Evolutionary conservation across 2,797 vertebrate species (phyloP), one percentile per base, ranked within the genome.

Genomic region (Tamandua tetradactyla): DNA sequence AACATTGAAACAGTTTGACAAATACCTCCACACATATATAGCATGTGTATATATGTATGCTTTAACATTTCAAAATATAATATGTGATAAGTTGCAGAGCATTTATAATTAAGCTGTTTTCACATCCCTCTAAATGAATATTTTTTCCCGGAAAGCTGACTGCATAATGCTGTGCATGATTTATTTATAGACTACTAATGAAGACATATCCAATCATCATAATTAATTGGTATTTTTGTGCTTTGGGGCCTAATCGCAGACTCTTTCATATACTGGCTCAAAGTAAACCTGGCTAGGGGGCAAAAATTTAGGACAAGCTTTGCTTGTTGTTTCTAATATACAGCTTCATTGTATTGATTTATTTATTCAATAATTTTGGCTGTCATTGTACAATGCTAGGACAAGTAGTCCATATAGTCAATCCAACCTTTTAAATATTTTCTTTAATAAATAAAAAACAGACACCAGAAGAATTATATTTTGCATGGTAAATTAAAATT

Each of bases 171-270:
- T 93, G 76, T 97, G 89, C 93, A 97, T 98, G 98, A 98, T 98
- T 98, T 98, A 98, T 98, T 98, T 98, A 98, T 98, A 98, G 96
- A 87, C 95, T 97, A 87, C 95, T 98, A 98, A 98, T 98, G 97
- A 98, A 98, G 98, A 98, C 96, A 97, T 98, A 98, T 95, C 96
- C 98, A 98, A 98, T 98, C 97, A 98, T 98, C 96, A 97, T 98
- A 98, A 98, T 98, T 98, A 98, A 98, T 98, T 98, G 94, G 96
- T 97, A 97, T 98, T 98, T 98, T 98, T 98, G 93, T 98, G 98
- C 97, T 98, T 97, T 97, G 96, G 96, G 98, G 97, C 92, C 82
- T 98, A 98, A 98, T 98, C 97, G 98, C 92, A 96, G 95, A 98
- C 97, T 96, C 88, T 97, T 98, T 98, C 92, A 90, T 91, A 97